Evolutionary conservation across 1,140 invertebrate genomes (phyloP), one percentile per base, ranked within the genome.

Genomic region (Cyrtorhinus lividipennis): DNA sequence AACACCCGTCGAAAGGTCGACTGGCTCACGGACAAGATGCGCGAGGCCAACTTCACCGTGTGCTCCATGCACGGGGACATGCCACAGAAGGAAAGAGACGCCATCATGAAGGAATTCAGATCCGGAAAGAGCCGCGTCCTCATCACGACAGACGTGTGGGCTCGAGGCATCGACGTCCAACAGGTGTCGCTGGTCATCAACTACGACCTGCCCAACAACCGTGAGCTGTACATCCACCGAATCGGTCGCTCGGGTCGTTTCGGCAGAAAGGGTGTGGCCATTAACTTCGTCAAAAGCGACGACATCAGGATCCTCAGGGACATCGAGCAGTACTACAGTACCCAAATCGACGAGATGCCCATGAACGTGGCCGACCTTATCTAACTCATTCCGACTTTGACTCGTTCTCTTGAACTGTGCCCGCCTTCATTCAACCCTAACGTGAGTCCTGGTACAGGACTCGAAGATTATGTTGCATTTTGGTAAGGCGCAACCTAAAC

Each of bases 341-440:
- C 97, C 62, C 95, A 99, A 77, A 99, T 99, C 76, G 97, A 99
- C 77, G 97, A 99, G 80, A 99, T 99, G 97, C 97, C 97, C 13
- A 99, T 99, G 95, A 98, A 99, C 78, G 93, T 76, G 77, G 48
- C 24, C 20, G 56, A 48, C n/a, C 53, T 62, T 27, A 63, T 64
- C 8, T 66, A 46, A 48, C 5, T 8, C 5, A 2, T 12, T 30
- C 24, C 1, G n/a, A n/a, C n/a, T n/a, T n/a, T n/a, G n/a, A n/a
- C n/a, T 27, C 24, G 48, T 25, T 61, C 8, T 53, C n/a, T 24
- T 13, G 13, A 27, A 25, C 2, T 27, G n/a, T 30, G 62, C 61
- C 66, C 68, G 25, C 58, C 27, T 25, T 22, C 46, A 20, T 58
- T 57, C 2, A 64, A 26, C 45, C 64, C 66, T 0, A 60, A 25